Base-by-base conservation (phyloP, 1,140 invertebrate species). In the Drosophila saltans region DNA sequence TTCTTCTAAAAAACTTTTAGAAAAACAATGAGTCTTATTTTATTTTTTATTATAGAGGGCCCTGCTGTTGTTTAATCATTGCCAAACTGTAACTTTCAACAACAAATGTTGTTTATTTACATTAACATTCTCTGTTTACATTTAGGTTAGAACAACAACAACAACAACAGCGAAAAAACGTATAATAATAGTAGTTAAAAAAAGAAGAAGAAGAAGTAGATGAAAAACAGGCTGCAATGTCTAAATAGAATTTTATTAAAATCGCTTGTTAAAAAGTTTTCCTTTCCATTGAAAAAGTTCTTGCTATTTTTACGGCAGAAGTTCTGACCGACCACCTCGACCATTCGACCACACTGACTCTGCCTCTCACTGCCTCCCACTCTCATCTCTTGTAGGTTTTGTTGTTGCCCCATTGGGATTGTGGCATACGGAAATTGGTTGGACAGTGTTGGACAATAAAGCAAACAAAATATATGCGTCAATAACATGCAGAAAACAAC, bases 181-280 rank as follows among this genome's bases (percentile, higher is more conserved):
- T 26, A 10, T 26, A 52, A 52, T 52, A 52, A 52, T 52, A 52
- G 21, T 26, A 52, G 45, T 8, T 26, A 36, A 36, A 36, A 36
- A 36, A 36, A 36, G 1, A 36, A 36, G 6, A 6, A 1, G 6
- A 36, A 36, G 6, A 36, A 1, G 33, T 4, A 36, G 6, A 36
- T 4, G 6, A 61, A 78, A 78, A 78, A 10, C 45, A 62, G 60
- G 75, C 30, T 67, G 69, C 67, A 59, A 56, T 75, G 75, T 72
- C 83, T 80, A 89, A 88, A 88, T 88, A 88, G 83, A 88, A 88
- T 88, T 88, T 88, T 88, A 88, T 88, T 88, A 88, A 88, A 89
- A 89, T 89, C 84, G 84, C 84, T 88, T 88, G 83, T 89, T 89
- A 89, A 84, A 85, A 88, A 83, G 43, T 88, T 82, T 78, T 75